A percentile compares a stretch with the other conserved stretches of the same genome.
Conservation (phyloP, 2,888 invertebrate species). For the Rhingia campestris region DNA sequence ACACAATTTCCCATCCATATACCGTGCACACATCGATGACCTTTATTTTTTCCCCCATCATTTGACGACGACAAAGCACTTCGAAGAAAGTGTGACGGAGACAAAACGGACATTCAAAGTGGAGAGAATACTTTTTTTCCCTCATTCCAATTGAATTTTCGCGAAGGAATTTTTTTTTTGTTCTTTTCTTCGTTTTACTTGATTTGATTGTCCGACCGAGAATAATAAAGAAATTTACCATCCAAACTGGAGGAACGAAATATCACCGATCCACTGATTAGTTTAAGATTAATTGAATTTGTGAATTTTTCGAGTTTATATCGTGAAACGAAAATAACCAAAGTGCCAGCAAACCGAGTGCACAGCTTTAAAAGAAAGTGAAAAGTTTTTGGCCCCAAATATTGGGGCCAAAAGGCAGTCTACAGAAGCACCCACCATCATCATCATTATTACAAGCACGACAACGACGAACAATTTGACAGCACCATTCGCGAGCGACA, state of each 20-base stretch:
- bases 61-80: slow-evolving; percentile 65
- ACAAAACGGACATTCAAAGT: slow-evolving; percentile 65
- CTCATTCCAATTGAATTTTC: slow-evolving; percentile 71
- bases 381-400: slow-evolving; percentile 72
- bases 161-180: slow-evolving; percentile 64
- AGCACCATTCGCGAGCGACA: slow-evolving; percentile 12
- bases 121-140: slow-evolving; percentile 61
- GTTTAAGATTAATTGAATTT: slow-evolving; percentile 37
- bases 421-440: slow-evolving; percentile 48
- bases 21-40: slow-evolving; percentile 37
- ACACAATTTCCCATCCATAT: slow-evolving; percentile 48
- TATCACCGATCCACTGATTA: slow-evolving; percentile 13
- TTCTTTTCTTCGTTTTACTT: slow-evolving; percentile 43
- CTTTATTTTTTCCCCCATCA: slow-evolving; percentile 45
- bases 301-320: slow-evolving; percentile 39
- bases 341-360: slow-evolving; percentile 44
- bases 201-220: slow-evolving; percentile 55
- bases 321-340: slow-evolving; percentile 54
- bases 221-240: slow-evolving; percentile 59
- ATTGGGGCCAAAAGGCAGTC: slow-evolving; percentile 70
- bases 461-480: slow-evolving; percentile 26
- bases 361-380: slow-evolving; percentile 56
- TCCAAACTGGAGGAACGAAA: slow-evolving; percentile 38
- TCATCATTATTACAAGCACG: slow-evolving; percentile 23
- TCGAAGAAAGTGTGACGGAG: slow-evolving; percentile 70